These are phyloP conservation scores for Salticus scenicus DNA, from an alignment of 2,888 invertebrate species.

Conservation along the genomic window DNA sequence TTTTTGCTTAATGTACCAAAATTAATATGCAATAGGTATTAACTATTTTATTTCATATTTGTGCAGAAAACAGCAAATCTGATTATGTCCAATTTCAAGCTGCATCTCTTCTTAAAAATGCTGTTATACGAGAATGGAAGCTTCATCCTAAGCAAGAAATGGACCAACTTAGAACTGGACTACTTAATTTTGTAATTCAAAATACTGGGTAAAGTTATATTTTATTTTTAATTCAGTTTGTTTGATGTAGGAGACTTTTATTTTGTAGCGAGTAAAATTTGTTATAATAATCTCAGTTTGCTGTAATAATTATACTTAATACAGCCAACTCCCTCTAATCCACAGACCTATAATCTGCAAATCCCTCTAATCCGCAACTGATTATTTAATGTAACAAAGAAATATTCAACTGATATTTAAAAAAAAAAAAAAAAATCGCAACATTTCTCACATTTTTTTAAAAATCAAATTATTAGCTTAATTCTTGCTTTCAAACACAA, in stretches of 20 bases:
- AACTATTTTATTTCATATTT: neutral
- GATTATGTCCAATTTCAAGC: conserved; percentile 92
- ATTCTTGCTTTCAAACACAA: too few species aligned
- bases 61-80: conserved; percentile 76
- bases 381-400: too few species aligned
- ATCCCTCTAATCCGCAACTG: too few species aligned
- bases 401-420: too few species aligned
- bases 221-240: neutral
- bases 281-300: neutral
- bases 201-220: conserved; percentile 77
- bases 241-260: neutral
- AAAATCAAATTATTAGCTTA: too few species aligned
- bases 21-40: too few species aligned
- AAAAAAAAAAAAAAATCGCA: too few species aligned
- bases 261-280: too few species aligned
- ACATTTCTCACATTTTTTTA: too few species aligned
- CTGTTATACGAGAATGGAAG: conserved; percentile 89
- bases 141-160: conserved; percentile 82
- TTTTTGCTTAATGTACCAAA: too few species aligned
- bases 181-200: conserved; percentile 85
- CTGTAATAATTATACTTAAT: neutral
- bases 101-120: conserved; percentile 86
- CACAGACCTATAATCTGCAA: too few species aligned
- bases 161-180: conserved; percentile 83
- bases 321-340: too few species aligned